Evolutionary conservation across 2,888 invertebrate species (phyloP), one percentile per base, ranked within the genome.

Genomic region (Amiota communis): DNA sequence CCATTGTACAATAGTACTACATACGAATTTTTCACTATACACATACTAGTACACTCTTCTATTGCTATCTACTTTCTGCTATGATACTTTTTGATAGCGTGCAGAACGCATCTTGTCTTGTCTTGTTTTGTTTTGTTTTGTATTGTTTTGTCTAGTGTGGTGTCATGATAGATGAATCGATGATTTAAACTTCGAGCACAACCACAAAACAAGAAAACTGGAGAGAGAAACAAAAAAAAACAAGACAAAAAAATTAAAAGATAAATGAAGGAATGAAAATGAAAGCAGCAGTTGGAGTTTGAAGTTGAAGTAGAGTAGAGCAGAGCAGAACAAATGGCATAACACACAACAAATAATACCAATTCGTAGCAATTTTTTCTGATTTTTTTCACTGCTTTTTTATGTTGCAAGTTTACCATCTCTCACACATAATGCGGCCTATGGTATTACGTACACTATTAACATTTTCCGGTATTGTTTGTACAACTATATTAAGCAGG

Each of bases 291-390:
- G 6, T 36, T 6, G 36, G 6, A 36, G 36, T 36, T 6, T n/a
- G n/a, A n/a, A n/a, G n/a, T n/a, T n/a, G 23, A 23, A 23, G 23
- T 23, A 36, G 10, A 59, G 59, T 23, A 59, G 23, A 59, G 17
- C 20, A 17, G 17, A 17, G 17, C 59, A 20, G 59, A 13, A 68
- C 76, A 84, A 82, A 83, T 80, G 80, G 82, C 78, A 79, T 82
- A 77, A 82, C 6, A 36, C 6, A 36, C 36, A 36, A 6, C 85
- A 84, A 84, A 82, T 82, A 83, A 77, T 83, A 79, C 84, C 82
- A 85, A 74, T 81, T 80, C 78, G 81, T 80, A 81, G 81, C 81
- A 78, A 65, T 48, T 65, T 65, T 46, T 48, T 17, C 11, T 36
- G 36, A 36, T 36, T 53, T 53, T 53, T 10, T 53, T 59, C 59